Evolutionary conservation across 2,797 vertebrate species (phyloP), one percentile per base, ranked within the genome.

Genomic region (Takifugu ocellatus): DNA sequence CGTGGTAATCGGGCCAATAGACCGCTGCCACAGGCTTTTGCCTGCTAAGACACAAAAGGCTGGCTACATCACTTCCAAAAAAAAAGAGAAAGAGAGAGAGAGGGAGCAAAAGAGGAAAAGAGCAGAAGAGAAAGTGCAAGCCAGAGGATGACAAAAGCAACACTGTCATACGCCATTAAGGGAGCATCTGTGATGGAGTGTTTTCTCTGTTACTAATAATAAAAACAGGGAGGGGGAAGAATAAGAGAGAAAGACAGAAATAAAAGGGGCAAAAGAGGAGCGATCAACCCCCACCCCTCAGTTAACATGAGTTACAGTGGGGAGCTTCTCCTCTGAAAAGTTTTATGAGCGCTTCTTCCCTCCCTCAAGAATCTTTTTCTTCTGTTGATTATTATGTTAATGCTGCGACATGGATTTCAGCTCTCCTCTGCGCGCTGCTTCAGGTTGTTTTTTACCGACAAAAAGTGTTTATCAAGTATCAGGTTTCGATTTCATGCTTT

Each of bases 1-100:
- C 97, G 95, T 99, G 96, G 94, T 97, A 99, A 98, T 99, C 85
- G 93, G 91, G 82, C 93, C 93, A 98, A 97, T 97, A 94, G 96
- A 93, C 93, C 89, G 91, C 94, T 94, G 94, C 96, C 95, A 96
- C 94, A 89, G 90, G 87, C 90, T 89, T 91, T 89, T 87, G 89
- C 88, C 82, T 83, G 86, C 91, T 92, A 85, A 94, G 93, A 98
- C 82, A 90, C 86, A 99, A 97, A 95, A 93, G 92, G 87, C 66
- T 50, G 83, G 86, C 84, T 87, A 86, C 86, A 88, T 79, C 87
- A 84, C 86, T 84, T 85, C 78, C 66, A 74, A 71, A 86, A 80
- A 84, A 79, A 80, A 84, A 52, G 75, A 57, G 66, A 56, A 39
- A 60, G 48, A 77, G 25, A 25, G 53, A 69, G 53, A 74, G 72